Conservation (phyloP, 2,113 vertebrate species). For the Camelus dromedarius region DNA sequence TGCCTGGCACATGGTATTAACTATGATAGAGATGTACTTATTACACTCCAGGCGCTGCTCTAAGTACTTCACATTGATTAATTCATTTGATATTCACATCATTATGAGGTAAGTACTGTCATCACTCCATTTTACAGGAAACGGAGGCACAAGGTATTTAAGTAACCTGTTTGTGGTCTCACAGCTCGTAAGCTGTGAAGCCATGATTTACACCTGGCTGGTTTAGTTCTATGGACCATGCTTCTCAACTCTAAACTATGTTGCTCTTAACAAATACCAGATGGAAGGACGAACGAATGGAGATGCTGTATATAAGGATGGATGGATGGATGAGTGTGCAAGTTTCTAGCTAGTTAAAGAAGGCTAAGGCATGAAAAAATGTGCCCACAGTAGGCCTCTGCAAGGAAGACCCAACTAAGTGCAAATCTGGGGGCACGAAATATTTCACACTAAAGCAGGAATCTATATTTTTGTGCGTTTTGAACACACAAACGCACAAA, state of each 20-base stretch:
- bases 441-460: not conserved
- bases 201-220: not conserved
- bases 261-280: not conserved
- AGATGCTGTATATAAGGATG: not conserved
- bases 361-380: not conserved
- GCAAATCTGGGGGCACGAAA: not conserved
- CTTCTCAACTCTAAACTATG: not conserved
- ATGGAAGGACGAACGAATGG: not conserved
- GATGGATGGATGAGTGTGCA: too few relatives aligned
- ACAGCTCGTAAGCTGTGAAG: not conserved
- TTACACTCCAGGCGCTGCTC: not conserved
- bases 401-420: not conserved
- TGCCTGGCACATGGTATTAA: not conserved
- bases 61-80: not conserved
- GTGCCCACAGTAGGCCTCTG: not conserved
- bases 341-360: not conserved
- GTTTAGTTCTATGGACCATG: not conserved
- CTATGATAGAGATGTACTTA: not conserved
- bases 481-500: not conserved
- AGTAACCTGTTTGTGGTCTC: not conserved
- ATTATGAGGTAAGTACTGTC: not conserved
- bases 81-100: not conserved
- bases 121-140: not conserved
- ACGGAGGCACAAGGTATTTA: not conserved
- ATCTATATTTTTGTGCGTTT: not conserved